These are phyloP conservation scores for Tenthredo livida DNA, from an alignment of 2,888 invertebrate species.

Conservation along the genomic window DNA sequence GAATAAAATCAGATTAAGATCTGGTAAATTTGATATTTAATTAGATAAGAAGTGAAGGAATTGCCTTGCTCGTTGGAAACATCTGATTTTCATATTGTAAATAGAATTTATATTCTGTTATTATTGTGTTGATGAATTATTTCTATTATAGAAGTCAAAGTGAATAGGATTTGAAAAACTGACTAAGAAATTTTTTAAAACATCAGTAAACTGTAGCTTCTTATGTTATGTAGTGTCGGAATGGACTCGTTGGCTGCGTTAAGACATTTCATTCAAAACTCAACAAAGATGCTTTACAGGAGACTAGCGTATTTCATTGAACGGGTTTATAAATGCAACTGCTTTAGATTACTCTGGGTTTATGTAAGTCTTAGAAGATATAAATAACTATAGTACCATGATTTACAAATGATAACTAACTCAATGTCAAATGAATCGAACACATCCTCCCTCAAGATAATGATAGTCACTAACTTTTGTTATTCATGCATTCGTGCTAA, in stretches of 20 bases:
- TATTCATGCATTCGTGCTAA: background rate
- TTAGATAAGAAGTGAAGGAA: background rate
- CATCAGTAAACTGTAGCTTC: constrained; percentile 38
- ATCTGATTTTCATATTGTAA: constrained; percentile 11
- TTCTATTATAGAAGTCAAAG: background rate
- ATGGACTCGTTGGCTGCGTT: constrained; percentile 62
- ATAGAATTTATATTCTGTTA: background rate
- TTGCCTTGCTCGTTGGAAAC: background rate
- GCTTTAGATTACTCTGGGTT: constrained; percentile 67
- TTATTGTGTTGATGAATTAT: background rate
- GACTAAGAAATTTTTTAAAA: background rate
- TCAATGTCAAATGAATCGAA: constrained; percentile 2
- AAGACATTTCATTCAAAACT: constrained; percentile 60
- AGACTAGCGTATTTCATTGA: constrained; percentile 67
- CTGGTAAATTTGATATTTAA: background rate
- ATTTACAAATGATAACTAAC: constrained; percentile 22
- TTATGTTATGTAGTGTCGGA: constrained; percentile 54
- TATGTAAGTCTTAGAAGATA: constrained; percentile 69
- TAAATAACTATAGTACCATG: constrained; percentile 17
- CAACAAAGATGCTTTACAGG: constrained; percentile 62
- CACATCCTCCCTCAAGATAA: constrained; percentile 6
- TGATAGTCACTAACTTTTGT: constrained; percentile 15
- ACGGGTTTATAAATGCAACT: constrained; percentile 63
- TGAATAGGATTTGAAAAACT: constrained; percentile 24
- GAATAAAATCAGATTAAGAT: background rate